These are phyloP conservation scores for Ganaspis sp. DNA, from an alignment of 1,140 invertebrate species.

Conservation along the genomic window DNA sequence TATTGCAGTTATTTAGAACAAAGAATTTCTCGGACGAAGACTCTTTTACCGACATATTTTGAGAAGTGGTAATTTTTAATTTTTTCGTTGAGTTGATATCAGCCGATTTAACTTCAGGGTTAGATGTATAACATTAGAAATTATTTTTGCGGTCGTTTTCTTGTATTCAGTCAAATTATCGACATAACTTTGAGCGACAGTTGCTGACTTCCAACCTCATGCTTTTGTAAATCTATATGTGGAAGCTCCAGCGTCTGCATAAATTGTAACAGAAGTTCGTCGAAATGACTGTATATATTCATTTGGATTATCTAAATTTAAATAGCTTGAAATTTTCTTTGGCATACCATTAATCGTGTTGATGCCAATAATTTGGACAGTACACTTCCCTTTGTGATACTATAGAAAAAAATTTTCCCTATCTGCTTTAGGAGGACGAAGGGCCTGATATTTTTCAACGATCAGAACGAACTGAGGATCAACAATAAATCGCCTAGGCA, in stretches of 20 bases:
- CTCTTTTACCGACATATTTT: neutral
- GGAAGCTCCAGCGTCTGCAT: neutral
- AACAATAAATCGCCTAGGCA: too few relatives aligned
- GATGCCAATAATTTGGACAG: too few relatives aligned
- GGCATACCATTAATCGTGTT: too few relatives aligned
- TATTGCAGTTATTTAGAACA: neutral
- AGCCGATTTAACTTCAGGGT: neutral
- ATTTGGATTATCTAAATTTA: too few relatives aligned
- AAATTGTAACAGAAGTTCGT: too few relatives aligned
- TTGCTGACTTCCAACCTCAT: constrained; percentile 13
- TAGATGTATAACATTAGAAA: neutral
- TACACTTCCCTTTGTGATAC: too few relatives aligned
- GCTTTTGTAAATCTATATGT: neutral
- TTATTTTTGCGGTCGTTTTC: constrained; percentile 3
- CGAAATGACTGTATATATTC: too few relatives aligned
- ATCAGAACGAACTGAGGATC: too few relatives aligned
- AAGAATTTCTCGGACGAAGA: neutral
- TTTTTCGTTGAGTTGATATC: neutral
- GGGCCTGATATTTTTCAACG: too few relatives aligned
- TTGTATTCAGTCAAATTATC: constrained; percentile 7
- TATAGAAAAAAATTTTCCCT: too few relatives aligned
- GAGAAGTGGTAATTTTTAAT: neutral
- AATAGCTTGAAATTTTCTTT: too few relatives aligned
- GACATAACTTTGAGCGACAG: constrained; percentile 1
- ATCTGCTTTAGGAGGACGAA: too few relatives aligned